Conservation (phyloP, 2,113 vertebrate species). For the Eonycteris spelaea region DNA sequence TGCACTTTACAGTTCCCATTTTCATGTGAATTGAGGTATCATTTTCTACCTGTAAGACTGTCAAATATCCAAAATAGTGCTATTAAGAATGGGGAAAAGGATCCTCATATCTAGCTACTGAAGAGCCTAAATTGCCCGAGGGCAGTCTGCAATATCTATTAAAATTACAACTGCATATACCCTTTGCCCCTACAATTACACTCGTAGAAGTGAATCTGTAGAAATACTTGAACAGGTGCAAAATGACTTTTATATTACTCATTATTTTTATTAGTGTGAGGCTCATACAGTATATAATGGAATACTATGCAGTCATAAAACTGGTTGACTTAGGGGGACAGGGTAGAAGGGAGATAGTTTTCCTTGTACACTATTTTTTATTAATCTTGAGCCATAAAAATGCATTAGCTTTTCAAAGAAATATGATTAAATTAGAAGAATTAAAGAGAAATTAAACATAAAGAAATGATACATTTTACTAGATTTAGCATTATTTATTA, state of each 20-base stretch:
- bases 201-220: neutral
- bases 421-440: neutral
- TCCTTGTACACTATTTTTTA: neutral
- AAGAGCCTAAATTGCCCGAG: neutral
- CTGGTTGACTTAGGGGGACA: neutral
- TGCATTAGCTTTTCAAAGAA: neutral
- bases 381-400: neutral
- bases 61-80: neutral
- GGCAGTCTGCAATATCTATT: neutral
- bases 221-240: neutral
- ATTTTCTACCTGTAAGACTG: neutral
- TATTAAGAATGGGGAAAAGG: neutral
- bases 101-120: neutral
- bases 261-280: neutral
- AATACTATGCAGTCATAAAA: neutral
- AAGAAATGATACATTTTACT: slow-evolving; percentile 14
- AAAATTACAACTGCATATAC: neutral
- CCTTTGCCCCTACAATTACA: neutral
- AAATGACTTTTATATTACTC: neutral
- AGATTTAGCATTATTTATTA: neutral
- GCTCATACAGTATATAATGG: neutral
- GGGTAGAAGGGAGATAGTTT: neutral
- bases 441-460: neutral
- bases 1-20: neutral
- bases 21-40: neutral